phyloP scores from a whole-genome alignment of 2,888 invertebrate genomes.

The Alviniconcha strummeri region DNA sequence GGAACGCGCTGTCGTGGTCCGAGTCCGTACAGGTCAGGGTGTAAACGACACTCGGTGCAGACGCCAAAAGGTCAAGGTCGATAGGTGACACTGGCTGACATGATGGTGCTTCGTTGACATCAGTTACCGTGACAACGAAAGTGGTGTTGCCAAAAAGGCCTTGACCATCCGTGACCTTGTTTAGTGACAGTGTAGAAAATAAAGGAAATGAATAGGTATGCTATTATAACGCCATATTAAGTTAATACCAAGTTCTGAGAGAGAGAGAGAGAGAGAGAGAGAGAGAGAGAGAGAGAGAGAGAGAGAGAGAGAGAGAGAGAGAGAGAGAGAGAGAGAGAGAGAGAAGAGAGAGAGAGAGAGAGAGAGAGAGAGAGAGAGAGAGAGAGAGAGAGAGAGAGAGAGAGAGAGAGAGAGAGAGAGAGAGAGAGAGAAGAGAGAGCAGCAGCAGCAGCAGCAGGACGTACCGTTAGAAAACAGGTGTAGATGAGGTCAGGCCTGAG shows the following conservation, averaged over 20 bases:
- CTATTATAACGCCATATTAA: too few relatives aligned
- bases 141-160: constrained; percentile 11
- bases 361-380: not conserved
- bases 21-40: constrained; percentile 5
- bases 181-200: not conserved
- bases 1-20: not conserved
- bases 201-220: too few relatives aligned
- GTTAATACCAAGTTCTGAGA: not conserved
- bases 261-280: not conserved
- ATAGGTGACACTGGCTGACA: not conserved
- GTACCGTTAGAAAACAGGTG: not conserved
- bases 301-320: not conserved
- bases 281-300: not conserved
- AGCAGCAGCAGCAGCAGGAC: not conserved
- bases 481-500: constrained; percentile 16
- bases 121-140: constrained; percentile 13
- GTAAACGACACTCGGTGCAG: not conserved
- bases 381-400: not conserved
- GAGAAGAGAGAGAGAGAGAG: not conserved
- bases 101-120: constrained; percentile 33
- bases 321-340: not conserved
- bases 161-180: constrained; percentile 18
- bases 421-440: not conserved
- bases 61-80: constrained; percentile 16
- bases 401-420: not conserved